Percentiles rank a stretch among this genome's conserved stretches.
These are phyloP conservation scores for Rynchops niger DNA, from an alignment of 2,113 vertebrate genomes.

Conservation along the genomic window DNA sequence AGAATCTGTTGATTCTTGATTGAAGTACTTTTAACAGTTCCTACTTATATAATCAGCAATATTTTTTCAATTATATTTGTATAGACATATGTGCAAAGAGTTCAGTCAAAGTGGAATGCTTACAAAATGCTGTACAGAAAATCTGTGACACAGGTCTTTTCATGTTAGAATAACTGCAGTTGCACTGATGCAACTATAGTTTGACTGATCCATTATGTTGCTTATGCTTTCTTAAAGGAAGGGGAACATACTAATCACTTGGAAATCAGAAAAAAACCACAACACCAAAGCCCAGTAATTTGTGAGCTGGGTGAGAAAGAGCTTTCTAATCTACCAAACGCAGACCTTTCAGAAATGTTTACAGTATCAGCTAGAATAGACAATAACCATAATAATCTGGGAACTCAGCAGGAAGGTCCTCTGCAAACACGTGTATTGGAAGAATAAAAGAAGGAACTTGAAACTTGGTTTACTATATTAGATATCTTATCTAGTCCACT, in stretches of 20 bases:
- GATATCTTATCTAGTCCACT: background rate
- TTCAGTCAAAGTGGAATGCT: background rate
- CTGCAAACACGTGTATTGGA: background rate
- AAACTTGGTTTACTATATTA: background rate
- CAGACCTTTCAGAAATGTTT: background rate
- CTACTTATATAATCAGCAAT: background rate
- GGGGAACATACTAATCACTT: background rate
- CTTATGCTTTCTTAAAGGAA: background rate
- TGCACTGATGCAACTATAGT: background rate
- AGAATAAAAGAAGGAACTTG: background rate
- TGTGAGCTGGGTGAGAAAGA: background rate
- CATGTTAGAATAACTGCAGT: background rate
- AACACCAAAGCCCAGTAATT: background rate
- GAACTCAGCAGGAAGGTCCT: background rate
- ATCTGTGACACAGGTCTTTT: background rate
- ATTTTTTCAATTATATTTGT: background rate
- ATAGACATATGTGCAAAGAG: background rate
- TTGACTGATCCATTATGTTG: background rate
- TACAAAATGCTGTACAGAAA: background rate
- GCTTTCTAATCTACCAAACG: background rate
- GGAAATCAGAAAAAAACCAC: background rate
- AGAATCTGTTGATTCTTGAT: background rate
- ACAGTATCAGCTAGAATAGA: background rate
- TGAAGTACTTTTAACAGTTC: background rate
- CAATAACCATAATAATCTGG: background rate